These are phyloP conservation scores for Cololabis saira DNA, from an alignment of 2,113 vertebrate genomes.

Conservation along the genomic window DNA sequence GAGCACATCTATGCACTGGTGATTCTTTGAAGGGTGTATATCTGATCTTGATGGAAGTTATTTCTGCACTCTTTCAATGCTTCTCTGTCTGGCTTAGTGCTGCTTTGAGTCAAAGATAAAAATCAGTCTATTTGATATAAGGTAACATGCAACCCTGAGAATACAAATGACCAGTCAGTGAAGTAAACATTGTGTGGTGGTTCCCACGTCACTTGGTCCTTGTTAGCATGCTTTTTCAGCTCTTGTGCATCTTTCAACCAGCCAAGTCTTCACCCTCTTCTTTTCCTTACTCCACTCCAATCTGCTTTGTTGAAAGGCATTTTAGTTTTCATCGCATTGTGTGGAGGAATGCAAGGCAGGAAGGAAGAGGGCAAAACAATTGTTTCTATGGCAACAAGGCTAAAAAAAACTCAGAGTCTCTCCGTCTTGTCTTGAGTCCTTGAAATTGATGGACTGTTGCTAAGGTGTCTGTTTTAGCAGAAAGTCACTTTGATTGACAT, in stretches of 20 bases:
- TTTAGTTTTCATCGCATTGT: slow-evolving; percentile 83
- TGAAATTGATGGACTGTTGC: slow-evolving; percentile 11
- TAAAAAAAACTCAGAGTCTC: slow-evolving; percentile 26
- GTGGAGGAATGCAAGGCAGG: slow-evolving; percentile 81
- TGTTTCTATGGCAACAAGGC: slow-evolving; percentile 71
- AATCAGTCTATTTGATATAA: slow-evolving; percentile 83
- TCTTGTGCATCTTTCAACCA: slow-evolving; percentile 68
- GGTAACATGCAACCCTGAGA: slow-evolving; percentile 72
- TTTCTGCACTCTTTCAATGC: slow-evolving; percentile 70
- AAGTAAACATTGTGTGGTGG: slow-evolving; percentile 37
- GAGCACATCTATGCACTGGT: slow-evolving; percentile 39
- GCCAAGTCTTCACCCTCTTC: slow-evolving; percentile 61
- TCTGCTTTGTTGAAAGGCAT: slow-evolving; percentile 79
- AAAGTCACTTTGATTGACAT: slow-evolving; percentile 52
- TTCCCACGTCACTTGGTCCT: slow-evolving; percentile 45
- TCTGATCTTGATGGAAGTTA: slow-evolving; percentile 70
- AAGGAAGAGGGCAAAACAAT: slow-evolving; percentile 82
- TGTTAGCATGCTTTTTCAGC: slow-evolving; percentile 54
- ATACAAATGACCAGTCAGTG: slow-evolving; percentile 69
- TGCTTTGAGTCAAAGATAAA: slow-evolving; percentile 69
- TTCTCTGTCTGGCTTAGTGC: slow-evolving; percentile 55
- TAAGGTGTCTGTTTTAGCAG: slow-evolving; percentile 15
- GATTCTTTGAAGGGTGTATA: slow-evolving; percentile 53
- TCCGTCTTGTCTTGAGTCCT: slow-evolving; percentile 31
- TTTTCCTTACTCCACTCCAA: slow-evolving; percentile 70